Evolutionary conservation across 2,888 invertebrate species (phyloP), one percentile per base, ranked within the genome.

Genomic region (Sabatieria punctata): DNA sequence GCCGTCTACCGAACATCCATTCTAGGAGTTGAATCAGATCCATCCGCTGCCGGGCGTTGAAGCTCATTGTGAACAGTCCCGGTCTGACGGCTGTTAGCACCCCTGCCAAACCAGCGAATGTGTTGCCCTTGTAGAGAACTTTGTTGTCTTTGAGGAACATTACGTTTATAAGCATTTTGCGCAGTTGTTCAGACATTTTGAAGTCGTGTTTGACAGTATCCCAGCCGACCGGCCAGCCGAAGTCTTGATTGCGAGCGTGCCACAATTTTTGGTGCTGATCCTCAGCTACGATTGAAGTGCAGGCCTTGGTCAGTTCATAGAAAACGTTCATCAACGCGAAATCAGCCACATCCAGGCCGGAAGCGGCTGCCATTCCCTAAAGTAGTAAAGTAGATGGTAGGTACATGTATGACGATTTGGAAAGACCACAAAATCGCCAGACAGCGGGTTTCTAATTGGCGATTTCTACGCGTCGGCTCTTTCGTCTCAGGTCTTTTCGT

Each of bases 291-390:
- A 58, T 58, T 8, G 54, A 54, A 1, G 58, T 58, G 43, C 58
- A 58, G 48, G 54, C 57, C 21, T 57, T 48, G n/a, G 58, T 57
- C 45, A 58, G 43, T 44, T 58, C 58, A 40, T 58, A 58, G 50
- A 58, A 58, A 38, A 57, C 50, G 48, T 58, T 58, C 45, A 58
- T 33, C 45, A 58, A 53, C 3, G 57, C 54, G 33, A 58, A 45
- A 38, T 58, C 57, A 36, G 53, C 57, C 25, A 56, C 49, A 13
- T 52, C 49, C 11, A 53, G 46, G 3, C 54, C 56, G n/a, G 54
- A 43, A 4, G 50, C 55, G 35, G 52, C 53, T n/a, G 58, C 54
- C 24, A 58, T 58, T 41, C 58, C 58, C 54, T 53, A 19, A 11
- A 46, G n/a, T n/a, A n/a, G n/a, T n/a, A n/a, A n/a, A n/a, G n/a